Evolutionary conservation across 2,797 vertebrate species (phyloP).

Genomic region (Myotis pilosus): DNA sequence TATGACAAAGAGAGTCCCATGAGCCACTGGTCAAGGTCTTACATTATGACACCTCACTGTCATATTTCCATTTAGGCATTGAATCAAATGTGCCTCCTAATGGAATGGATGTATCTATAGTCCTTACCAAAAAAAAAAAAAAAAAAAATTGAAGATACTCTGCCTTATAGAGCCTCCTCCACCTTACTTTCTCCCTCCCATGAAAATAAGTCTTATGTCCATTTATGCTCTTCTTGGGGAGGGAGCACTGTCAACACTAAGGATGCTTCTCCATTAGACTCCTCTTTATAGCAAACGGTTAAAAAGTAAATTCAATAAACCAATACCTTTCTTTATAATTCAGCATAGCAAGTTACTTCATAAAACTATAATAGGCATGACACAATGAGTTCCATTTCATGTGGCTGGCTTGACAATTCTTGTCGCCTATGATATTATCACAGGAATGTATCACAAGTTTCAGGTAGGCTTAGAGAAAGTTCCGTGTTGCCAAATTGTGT

Average conservation of each 20-base stretch:
- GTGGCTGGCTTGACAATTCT: not conserved
- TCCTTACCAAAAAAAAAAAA: too few relatives aligned
- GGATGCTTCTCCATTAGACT: not conserved
- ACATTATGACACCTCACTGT: not conserved
- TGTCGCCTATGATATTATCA: not conserved
- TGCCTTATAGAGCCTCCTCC: not conserved
- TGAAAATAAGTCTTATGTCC: not conserved
- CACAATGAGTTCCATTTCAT: not conserved
- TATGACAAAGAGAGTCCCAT: not conserved
- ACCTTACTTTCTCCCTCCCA: not conserved
- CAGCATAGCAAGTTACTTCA: not conserved
- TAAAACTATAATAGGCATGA: conserved; percentile 7
- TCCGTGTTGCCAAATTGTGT: not conserved
- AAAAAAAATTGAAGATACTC: not conserved
- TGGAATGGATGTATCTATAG: not conserved
- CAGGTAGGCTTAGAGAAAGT: not conserved
- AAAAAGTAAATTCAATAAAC: conserved; percentile 38
- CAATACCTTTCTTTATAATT: conserved; percentile 14
- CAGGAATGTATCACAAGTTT: conserved; percentile 12
- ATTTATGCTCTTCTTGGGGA: not conserved
- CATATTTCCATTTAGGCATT: not conserved
- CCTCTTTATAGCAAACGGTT: not conserved
- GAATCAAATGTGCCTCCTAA: not conserved
- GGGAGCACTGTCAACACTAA: not conserved
- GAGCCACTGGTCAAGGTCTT: not conserved